Conservation (phyloP, 2,888 invertebrate genomes). For the Phania funesta region DNA sequence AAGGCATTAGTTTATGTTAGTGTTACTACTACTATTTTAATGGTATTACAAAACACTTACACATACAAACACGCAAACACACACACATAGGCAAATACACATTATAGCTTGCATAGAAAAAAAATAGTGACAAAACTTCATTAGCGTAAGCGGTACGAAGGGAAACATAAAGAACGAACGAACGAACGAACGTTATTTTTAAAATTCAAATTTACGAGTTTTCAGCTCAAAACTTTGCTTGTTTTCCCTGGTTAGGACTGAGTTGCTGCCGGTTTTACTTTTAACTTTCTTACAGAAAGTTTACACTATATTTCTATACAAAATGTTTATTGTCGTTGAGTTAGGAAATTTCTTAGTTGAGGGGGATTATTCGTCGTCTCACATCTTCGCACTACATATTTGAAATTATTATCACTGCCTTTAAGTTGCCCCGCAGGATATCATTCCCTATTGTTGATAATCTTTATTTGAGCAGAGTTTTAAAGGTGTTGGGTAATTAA, state of each 20-base stretch:
- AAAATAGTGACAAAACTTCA: slow-evolving; percentile 46
- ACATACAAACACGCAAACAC: background rate
- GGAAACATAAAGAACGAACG: no score
- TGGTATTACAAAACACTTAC: slow-evolving; percentile 35
- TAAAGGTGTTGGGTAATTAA: slow-evolving; percentile 46
- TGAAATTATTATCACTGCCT: slow-evolving; percentile 64
- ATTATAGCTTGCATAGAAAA: slow-evolving; percentile 1
- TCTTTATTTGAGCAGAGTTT: slow-evolving; percentile 45
- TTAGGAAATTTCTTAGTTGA: slow-evolving; percentile 28
- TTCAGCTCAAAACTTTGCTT: slow-evolving; percentile 46
- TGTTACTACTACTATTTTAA: slow-evolving; percentile 61
- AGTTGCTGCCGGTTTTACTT: slow-evolving; percentile 25
- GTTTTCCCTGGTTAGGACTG: slow-evolving; percentile 3
- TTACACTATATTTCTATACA: slow-evolving; percentile 51
- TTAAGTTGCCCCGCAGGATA: slow-evolving; percentile 46
- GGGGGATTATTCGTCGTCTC: background rate
- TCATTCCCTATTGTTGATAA: slow-evolving; percentile 50
- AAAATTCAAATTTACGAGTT: slow-evolving; percentile 66
- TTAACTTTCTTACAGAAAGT: slow-evolving; percentile 56
- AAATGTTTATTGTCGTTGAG: slow-evolving; percentile 59
- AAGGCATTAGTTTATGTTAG: slow-evolving; percentile 64
- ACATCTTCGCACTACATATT: slow-evolving; percentile 52
- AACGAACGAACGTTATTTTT: slow-evolving; percentile 51
- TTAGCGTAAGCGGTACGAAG: slow-evolving; percentile 35
- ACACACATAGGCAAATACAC: background rate